phyloP scores from a whole-genome alignment of 1,140 invertebrate species.

The Augochlora pura region DNA sequence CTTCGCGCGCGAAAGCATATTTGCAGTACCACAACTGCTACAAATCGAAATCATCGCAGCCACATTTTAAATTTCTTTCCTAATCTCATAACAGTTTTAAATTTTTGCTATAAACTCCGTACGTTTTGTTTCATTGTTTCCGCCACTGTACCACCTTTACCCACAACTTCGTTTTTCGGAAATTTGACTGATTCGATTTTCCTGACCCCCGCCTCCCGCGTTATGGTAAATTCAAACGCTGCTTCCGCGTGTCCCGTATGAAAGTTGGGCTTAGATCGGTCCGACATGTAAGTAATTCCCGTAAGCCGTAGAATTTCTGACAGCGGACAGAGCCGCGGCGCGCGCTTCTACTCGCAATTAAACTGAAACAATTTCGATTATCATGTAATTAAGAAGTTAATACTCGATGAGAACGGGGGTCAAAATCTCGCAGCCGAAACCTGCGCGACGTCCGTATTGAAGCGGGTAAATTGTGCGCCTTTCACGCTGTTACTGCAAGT shows the following conservation, averaged over 20 bases:
- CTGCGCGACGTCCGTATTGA: not conserved
- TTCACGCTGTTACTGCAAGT: too few species aligned
- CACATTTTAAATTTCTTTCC: too few species aligned
- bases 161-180: not conserved
- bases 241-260: not conserved
- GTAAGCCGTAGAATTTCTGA: constrained; percentile 8
- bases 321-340: not conserved
- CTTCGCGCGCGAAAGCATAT: too few species aligned
- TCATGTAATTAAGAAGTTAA: not conserved
- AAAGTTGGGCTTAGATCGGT: constrained; percentile 15
- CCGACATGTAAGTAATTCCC: constrained; percentile 5
- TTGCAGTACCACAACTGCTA: too few species aligned
- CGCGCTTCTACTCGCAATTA: constrained; percentile 5
- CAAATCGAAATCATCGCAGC: too few species aligned
- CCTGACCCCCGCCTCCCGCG: too few species aligned
- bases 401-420: not conserved
- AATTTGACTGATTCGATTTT: not conserved
- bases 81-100: too few species aligned
- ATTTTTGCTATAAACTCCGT: too few species aligned
- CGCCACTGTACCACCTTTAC: too few species aligned
- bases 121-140: too few species aligned
- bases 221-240: not conserved
- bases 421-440: not conserved
- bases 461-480: too few species aligned
- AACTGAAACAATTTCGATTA: constrained; percentile 24